Evolutionary conservation across 2,888 invertebrate species (phyloP).

Genomic region (Arenicola marina): DNA sequence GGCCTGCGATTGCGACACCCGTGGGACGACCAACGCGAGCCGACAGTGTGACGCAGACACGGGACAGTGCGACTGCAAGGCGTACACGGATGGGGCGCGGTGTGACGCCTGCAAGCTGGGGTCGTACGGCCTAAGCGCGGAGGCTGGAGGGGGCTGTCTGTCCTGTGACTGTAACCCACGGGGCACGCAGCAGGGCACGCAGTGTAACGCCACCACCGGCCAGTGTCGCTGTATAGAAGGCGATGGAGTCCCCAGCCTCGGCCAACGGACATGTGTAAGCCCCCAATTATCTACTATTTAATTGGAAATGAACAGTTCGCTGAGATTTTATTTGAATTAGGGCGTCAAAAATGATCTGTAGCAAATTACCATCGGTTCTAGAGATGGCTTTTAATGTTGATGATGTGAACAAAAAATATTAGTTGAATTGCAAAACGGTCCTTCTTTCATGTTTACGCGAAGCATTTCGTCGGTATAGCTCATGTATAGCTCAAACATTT

Average conservation of each 20-base stretch:
- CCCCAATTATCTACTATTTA: no score
- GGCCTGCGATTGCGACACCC: slow-evolving; percentile 18
- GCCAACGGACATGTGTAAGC: slow-evolving; percentile 21
- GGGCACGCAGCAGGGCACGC: slow-evolving; percentile 12
- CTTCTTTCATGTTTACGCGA: no score
- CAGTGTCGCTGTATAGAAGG: slow-evolving; percentile 21
- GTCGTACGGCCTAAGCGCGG: slow-evolving; percentile 9
- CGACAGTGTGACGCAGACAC: slow-evolving; percentile 14
- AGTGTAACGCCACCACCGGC: slow-evolving; percentile 22
- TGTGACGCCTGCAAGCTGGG: slow-evolving; percentile 24
- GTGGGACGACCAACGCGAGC: slow-evolving; percentile 7
- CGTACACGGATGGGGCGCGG: slow-evolving; percentile 13
- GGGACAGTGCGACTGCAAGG: slow-evolving; percentile 29
- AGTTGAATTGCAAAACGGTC: no score
- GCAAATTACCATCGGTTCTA: no score
- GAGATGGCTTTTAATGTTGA: no score
- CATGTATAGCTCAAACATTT: no score
- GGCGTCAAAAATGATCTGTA: no score
- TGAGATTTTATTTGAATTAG: no score
- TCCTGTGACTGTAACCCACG: slow-evolving; percentile 23
- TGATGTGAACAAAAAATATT: no score
- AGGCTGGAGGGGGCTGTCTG: slow-evolving; percentile 17
- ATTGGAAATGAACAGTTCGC: no score
- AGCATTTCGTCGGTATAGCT: no score
- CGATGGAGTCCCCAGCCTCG: slow-evolving; percentile 11